Evolutionary conservation across 2,113 vertebrate genomes (phyloP), one percentile per base, ranked within the genome.

Genomic region (Cryptoleucopteryx plumbea): DNA sequence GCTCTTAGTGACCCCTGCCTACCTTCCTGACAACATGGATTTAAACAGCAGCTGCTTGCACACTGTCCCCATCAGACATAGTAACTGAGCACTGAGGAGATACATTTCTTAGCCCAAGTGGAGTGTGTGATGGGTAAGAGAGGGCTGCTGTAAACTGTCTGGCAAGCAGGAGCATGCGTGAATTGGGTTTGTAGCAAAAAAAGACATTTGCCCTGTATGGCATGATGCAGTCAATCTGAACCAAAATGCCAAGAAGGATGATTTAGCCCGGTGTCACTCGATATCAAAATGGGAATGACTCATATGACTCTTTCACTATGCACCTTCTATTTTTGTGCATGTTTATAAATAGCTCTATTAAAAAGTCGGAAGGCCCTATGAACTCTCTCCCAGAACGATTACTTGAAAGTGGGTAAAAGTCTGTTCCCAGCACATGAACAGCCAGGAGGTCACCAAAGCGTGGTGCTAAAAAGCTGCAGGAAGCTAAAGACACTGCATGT

Each of bases 321-420:
- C 79, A 86, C 79, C 52, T 92, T 93, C 93, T 97, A 95, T 96
- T 96, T 96, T 79, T 90, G 88, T 42, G 43, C 66, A 48, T 25
- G 68, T 68, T 95, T 96, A 96, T 94, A 95, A 97, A 97, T 97
- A 97, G 92, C 82, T 58, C 55, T 47, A 78, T 74, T 56, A 93
- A 96, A 42, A 90, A 96, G 72, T 52, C 10, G 5, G 72, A 88
- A 94, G 56, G 90, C 40, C 82, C 43, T 63, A 77, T 66, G 93
- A 96, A 95, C 91, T 88, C 87, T 80, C 71, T 91, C 75, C 94
- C 89, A 91, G 70, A 91, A 93, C 16, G 62, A 93, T 77, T 82
- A 73, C 70, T 95, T 95, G 82, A 77, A 91, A 96, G 95, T 40
- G 59, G 42, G 29, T 27, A 62, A 71, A 75, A 94, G 74, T 73